Evolutionary conservation across 2,113 vertebrate species (phyloP), one percentile per base, ranked within the genome.

Genomic region (Crotalus helleri): DNA sequence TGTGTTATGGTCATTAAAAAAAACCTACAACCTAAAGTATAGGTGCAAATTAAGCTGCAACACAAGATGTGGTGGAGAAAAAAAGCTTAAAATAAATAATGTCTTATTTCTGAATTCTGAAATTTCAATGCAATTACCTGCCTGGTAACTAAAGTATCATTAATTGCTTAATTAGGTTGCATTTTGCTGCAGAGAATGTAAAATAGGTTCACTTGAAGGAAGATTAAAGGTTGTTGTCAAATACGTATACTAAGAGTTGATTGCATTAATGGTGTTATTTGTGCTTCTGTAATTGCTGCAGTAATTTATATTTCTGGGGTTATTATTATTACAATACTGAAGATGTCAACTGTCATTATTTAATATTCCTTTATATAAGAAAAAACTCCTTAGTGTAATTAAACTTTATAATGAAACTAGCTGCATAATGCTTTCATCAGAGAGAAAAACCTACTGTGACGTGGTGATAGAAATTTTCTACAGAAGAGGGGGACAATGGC

Each of bases 191-290:
- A 90, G 91, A 94, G 58, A 95, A 93, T 93, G n/a, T 87, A 93
- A 94, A 91, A 94, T 88, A 93, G 74, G 57, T 95, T 89, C 29
- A 93, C 90, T 96, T 74, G 94, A 96, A 96, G 46, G 44, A 54
- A 96, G 92, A 96, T 95, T 94, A 95, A 95, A 95, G 64, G 55
- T 86, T 95, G 54, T 94, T 97, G 95, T 95, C 81, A 96, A 90
- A 94, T 96, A 96, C 92, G 54, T 93, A 57, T 55, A 95, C 57
- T 57, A 95, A 59, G 61, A 95, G 69, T 24, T 97, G 92, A 94
- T 94, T 96, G 87, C 54, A 92, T 91, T 94, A 93, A 92, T 86
- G 15, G 46, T 94, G 91, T 90, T 96, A 90, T 96, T 97, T 95
- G 39, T 96, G 54, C 92, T 95, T 24, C 61, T 94, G 26, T 95